Evolutionary conservation across 1,140 invertebrate genomes (phyloP).

Genomic region (Cherax destructor): DNA sequence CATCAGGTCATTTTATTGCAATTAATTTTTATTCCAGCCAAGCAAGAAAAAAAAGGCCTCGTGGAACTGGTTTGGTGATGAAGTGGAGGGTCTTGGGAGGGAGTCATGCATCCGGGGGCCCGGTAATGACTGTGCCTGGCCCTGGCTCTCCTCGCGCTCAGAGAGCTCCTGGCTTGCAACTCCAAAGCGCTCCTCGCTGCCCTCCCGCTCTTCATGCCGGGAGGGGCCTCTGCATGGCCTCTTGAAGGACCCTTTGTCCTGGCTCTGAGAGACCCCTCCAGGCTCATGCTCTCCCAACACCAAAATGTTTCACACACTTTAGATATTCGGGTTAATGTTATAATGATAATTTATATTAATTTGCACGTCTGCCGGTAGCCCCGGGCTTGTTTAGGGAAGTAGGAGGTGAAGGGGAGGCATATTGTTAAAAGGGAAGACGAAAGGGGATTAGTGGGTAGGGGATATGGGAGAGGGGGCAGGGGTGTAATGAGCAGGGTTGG

Average conservation of each 20-base stretch:
- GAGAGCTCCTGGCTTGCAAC: not conserved
- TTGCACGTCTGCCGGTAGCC: constrained; percentile 14
- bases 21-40: too few relatives aligned
- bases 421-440: not conserved
- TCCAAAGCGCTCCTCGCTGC: not conserved
- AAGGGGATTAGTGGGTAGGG: not conserved
- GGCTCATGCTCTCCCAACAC: constrained; percentile 9
- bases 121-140: too few relatives aligned
- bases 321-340: constrained; percentile 29
- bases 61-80: too few relatives aligned
- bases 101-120: too few relatives aligned
- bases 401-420: not conserved
- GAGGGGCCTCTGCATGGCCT: constrained; percentile 18
- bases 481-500: not conserved
- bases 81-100: too few relatives aligned
- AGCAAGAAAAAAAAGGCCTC: too few relatives aligned
- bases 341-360: constrained; percentile 41
- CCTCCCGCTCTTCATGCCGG: constrained; percentile 15
- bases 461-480: not conserved
- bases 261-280: not conserved
- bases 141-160: too few relatives aligned
- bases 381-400: not conserved
- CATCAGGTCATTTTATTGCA: too few relatives aligned
- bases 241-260: constrained; percentile 9
- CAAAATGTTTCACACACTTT: constrained; percentile 38